A percentile compares a stretch with the other conserved stretches of the same genome.
Evolutionary conservation across 2,113 vertebrate species (phyloP).

Genomic region (Salminus brasiliensis): DNA sequence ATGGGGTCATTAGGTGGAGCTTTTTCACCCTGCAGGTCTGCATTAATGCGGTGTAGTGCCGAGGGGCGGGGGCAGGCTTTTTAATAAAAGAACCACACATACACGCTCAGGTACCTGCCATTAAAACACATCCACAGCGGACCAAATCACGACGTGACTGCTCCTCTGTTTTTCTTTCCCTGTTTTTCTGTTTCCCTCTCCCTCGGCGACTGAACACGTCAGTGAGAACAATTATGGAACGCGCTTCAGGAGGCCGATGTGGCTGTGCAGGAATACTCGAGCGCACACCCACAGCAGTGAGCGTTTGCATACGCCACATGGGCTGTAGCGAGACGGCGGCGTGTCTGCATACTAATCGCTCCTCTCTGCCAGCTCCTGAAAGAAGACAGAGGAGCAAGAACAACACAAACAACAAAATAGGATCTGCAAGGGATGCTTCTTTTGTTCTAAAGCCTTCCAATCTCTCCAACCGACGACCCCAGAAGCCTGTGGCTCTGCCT

Average conservation of each 20-base stretch:
- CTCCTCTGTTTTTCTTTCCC: too few relatives aligned
- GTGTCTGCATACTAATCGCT: background rate
- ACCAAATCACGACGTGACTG: background rate
- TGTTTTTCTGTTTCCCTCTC: background rate
- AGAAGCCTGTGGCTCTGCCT: constrained; percentile 2
- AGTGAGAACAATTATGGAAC: background rate
- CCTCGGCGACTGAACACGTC: constrained; percentile 2
- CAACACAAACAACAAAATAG: background rate
- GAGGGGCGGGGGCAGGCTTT: background rate
- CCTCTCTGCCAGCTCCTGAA: background rate
- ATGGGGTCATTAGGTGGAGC: background rate
- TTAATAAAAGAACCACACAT: background rate
- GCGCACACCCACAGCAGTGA: background rate
- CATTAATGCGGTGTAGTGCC: background rate
- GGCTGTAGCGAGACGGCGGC: background rate
- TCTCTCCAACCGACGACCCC: background rate
- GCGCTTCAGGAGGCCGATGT: background rate
- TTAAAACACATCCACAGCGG: background rate
- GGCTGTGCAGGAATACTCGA: background rate
- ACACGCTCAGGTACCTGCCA: background rate
- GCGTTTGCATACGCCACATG: background rate
- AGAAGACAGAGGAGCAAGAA: background rate
- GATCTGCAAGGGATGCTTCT: background rate
- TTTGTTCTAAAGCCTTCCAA: background rate
- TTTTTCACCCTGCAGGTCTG: background rate